These are phyloP conservation scores for Alentia gelatinosa DNA, from an alignment of 2,888 invertebrate genomes.

Conservation along the genomic window DNA sequence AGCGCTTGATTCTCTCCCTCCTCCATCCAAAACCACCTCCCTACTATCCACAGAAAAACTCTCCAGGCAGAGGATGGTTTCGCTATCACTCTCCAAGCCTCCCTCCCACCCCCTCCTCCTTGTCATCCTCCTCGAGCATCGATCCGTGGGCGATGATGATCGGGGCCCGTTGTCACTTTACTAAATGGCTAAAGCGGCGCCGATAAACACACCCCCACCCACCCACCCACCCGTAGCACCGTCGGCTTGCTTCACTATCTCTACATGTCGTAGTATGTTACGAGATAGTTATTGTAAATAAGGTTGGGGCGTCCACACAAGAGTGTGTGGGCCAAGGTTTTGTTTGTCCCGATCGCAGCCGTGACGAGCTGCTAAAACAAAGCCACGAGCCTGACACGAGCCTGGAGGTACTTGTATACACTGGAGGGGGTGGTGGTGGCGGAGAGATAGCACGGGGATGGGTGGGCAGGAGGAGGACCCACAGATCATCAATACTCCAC, in stretches of 20 bases:
- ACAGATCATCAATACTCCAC: background rate
- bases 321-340: background rate
- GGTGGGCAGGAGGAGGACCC: background rate
- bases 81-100: background rate
- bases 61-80: background rate
- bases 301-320: background rate
- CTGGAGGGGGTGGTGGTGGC: background rate
- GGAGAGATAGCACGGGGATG: background rate
- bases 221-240: no score
- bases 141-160: background rate
- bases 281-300: constrained; percentile 45
- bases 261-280: constrained; percentile 18
- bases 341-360: constrained; percentile 4
- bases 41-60: background rate
- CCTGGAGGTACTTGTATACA: background rate
- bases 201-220: background rate
- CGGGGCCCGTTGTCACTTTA: background rate
- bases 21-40: no score
- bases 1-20: background rate
- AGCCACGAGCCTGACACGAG: background rate
- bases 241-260: background rate
- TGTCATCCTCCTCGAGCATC: background rate
- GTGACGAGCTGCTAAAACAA: constrained; percentile 36
- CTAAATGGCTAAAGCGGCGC: background rate
- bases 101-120: no score